Evolutionary conservation across 2,797 vertebrate genomes (phyloP).

Genomic region (Pangasius djambal): DNA sequence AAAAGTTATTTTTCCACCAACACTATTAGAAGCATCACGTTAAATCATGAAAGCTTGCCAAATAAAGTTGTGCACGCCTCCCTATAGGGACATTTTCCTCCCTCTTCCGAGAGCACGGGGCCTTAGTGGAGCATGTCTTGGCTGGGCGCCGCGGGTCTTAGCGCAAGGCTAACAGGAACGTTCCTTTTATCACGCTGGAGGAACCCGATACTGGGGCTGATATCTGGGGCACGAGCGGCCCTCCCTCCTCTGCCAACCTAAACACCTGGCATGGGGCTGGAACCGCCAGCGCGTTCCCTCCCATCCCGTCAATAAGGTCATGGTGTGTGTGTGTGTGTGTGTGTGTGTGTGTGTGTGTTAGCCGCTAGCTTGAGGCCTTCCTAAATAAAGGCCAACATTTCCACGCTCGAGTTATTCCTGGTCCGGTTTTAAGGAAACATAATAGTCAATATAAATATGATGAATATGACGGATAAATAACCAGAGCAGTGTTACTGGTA

Average conservation of each 20-base stretch:
- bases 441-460: conserved; percentile 31
- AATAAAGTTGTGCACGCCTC: background rate
- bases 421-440: conserved; percentile 30
- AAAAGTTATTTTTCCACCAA: background rate
- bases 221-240: conserved; percentile 55
- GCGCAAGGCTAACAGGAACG: conserved; percentile 59
- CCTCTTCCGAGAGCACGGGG: background rate
- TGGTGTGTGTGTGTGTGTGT: conserved; percentile 32
- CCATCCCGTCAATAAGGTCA: conserved; percentile 56
- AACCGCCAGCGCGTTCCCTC: conserved; percentile 22
- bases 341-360: conserved; percentile 20
- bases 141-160: conserved; percentile 48
- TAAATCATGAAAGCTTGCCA: background rate
- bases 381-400: conserved; percentile 41
- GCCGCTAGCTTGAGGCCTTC: background rate
- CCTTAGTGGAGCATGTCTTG: conserved; percentile 44
- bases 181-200: conserved; percentile 61
- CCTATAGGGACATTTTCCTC: conserved; percentile 10
- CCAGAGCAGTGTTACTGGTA: background rate
- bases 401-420: conserved; percentile 24
- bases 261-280: conserved; percentile 75
- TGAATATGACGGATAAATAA: conserved; percentile 19
- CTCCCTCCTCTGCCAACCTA: conserved; percentile 68
- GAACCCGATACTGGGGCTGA: conserved; percentile 53
- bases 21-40: background rate